Conservation (phyloP, 2,888 invertebrate species). For the Lasioglossum morio region DNA sequence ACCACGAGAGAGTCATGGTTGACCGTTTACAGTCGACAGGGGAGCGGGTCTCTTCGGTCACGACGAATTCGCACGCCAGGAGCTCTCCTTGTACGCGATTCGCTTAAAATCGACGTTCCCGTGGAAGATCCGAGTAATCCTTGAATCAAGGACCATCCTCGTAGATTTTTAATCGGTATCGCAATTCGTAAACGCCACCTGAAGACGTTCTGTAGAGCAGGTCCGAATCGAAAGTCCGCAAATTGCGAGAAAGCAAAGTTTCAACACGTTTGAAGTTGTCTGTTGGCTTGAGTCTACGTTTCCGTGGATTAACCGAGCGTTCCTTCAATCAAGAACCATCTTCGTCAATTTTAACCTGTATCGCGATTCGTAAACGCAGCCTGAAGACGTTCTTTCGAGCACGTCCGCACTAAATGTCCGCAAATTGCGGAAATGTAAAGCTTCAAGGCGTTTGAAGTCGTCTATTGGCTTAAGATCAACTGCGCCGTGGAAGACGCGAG, state of each 20-base stretch:
- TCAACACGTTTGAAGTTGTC: not conserved
- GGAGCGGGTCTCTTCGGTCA: not conserved
- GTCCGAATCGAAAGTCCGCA: not conserved
- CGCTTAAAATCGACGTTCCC: not conserved
- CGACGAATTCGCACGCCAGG: not conserved
- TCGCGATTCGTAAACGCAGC: not conserved
- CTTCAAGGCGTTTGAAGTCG: not conserved
- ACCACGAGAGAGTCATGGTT: slow-evolving; percentile 1
- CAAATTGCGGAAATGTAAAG: not conserved
- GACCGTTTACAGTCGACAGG: slow-evolving; percentile 2
- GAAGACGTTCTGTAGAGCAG: not conserved
- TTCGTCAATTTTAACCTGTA: not conserved
- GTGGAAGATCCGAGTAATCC: not conserved
- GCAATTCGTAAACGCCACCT: not conserved
- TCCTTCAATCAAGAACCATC: too few relatives aligned
- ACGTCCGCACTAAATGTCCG: too few relatives aligned
- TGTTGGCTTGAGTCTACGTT: too few relatives aligned
- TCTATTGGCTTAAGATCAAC: too few relatives aligned
- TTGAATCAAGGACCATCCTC: too few relatives aligned
- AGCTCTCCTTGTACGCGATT: not conserved
- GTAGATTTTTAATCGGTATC: not conserved
- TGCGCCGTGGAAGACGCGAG: too few relatives aligned
- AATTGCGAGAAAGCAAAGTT: not conserved
- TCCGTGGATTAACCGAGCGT: too few relatives aligned
- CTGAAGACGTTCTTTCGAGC: too few relatives aligned